These are phyloP conservation scores for Suncus etruscus DNA, from an alignment of 2,113 vertebrate genomes.

Conservation along the genomic window DNA sequence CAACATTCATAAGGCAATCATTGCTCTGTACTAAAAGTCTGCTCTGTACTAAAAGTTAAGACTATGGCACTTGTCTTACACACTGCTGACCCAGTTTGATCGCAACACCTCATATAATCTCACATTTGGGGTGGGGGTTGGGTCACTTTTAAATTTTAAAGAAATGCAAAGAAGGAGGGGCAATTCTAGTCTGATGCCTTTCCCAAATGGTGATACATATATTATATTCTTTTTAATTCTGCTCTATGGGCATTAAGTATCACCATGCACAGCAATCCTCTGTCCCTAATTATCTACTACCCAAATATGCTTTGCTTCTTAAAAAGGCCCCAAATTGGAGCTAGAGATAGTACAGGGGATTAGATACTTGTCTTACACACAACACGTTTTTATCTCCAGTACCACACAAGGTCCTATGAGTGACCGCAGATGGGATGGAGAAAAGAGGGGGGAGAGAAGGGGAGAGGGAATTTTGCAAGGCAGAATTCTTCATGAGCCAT, in stretches of 20 bases:
- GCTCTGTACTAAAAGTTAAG: background rate
- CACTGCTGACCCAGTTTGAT: too few relatives aligned
- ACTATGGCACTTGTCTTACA: background rate
- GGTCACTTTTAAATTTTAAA: conserved; percentile 2
- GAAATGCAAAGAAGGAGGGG: conserved; percentile 38
- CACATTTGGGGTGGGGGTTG: too few relatives aligned
- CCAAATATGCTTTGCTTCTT: conserved; percentile 41
- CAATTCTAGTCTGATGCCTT: conserved; percentile 42
- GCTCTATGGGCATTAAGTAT: conserved; percentile 57
- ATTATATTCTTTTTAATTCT: conserved; percentile 56
- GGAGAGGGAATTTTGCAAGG: conserved; percentile 21
- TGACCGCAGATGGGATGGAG: too few relatives aligned
- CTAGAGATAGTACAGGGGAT: background rate
- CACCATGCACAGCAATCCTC: conserved; percentile 33
- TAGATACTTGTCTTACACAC: background rate
- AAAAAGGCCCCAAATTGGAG: conserved; percentile 20
- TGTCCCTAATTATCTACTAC: conserved; percentile 52
- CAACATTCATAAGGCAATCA: background rate
- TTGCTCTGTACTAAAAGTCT: background rate
- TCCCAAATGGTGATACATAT: conserved; percentile 48
- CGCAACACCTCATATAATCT: too few relatives aligned
- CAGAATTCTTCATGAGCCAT: conserved; percentile 40
- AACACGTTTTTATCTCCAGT: too few relatives aligned
- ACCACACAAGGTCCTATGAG: too few relatives aligned
- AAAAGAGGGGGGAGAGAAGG: too few relatives aligned